Evolutionary conservation across 2,888 invertebrate genomes (phyloP).

Genomic region (Mythimna loreyi): DNA sequence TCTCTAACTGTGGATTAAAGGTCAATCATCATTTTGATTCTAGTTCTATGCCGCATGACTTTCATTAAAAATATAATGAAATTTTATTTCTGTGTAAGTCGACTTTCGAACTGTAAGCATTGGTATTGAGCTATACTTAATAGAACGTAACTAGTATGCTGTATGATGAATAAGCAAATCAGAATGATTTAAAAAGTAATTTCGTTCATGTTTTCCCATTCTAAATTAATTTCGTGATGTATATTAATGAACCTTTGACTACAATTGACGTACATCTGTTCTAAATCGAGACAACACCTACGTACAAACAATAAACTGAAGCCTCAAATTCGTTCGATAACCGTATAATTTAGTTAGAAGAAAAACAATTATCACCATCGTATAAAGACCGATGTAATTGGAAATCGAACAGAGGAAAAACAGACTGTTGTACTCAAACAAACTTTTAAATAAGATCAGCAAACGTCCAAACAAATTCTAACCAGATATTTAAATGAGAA

Average conservation of each 20-base stretch:
- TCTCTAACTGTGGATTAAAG: no score
- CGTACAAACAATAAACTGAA: slow-evolving; percentile 9
- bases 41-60: no score
- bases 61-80: slow-evolving; percentile 4
- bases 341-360: slow-evolving; percentile 7
- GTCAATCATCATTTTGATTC: no score
- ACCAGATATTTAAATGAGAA: slow-evolving; percentile 30
- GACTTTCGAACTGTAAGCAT: background rate
- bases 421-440: slow-evolving; percentile 22
- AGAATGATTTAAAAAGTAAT: slow-evolving; percentile 24
- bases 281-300: slow-evolving; percentile 9
- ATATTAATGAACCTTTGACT: slow-evolving; percentile 31
- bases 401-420: slow-evolving; percentile 33
- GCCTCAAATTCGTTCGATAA: slow-evolving; percentile 27
- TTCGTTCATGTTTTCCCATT: slow-evolving; percentile 21
- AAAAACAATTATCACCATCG: slow-evolving; percentile 32
- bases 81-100: background rate
- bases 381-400: slow-evolving; percentile 7
- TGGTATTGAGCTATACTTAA: background rate
- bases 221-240: slow-evolving; percentile 15
- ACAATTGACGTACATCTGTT: slow-evolving; percentile 18
- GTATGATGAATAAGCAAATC: slow-evolving; percentile 16
- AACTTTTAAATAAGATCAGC: slow-evolving; percentile 17
- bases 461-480: slow-evolving; percentile 7
- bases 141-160: background rate